Percentiles rank a stretch among this genome's conserved stretches.
These are phyloP conservation scores for Probaryconus sp. DNA, from an alignment of 1,140 invertebrate genomes.

Conservation along the genomic window DNA sequence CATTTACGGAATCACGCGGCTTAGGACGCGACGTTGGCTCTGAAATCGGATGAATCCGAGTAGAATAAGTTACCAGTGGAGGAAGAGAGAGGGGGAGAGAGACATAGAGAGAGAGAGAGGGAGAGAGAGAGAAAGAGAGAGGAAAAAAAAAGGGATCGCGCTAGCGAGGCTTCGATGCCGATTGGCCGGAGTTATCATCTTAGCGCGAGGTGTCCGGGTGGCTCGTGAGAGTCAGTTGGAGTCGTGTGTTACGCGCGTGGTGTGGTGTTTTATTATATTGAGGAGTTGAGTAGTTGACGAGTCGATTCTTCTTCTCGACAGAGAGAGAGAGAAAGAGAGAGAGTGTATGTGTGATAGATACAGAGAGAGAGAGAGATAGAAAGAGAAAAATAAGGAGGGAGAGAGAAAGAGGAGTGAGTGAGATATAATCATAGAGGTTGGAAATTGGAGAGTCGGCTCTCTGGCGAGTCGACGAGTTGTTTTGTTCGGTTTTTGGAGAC, in stretches of 20 bases:
- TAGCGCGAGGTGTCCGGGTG: constrained; percentile 28
- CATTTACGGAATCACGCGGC: constrained; percentile 77
- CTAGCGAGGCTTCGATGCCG: constrained; percentile 48
- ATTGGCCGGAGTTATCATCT: constrained; percentile 24
- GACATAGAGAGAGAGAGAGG: constrained; percentile 5
- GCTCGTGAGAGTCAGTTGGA: constrained; percentile 7
- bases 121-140: constrained; percentile 22
- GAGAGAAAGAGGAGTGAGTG: constrained; percentile 16
- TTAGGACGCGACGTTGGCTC: constrained; percentile 73
- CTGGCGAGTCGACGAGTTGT: constrained; percentile 15
- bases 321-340: constrained; percentile 7
- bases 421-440: too few relatives aligned
- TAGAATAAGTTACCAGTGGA: constrained; percentile 10
- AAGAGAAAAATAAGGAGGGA: not conserved
- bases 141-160: constrained; percentile 44
- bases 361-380: constrained; percentile 4
- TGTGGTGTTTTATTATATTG: too few relatives aligned
- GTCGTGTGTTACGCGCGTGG: not conserved
- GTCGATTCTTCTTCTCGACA: constrained; percentile 53
- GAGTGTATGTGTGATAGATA: not conserved
- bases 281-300: constrained; percentile 4
- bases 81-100: constrained; percentile 18
- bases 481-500: constrained; percentile 44
- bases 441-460: too few relatives aligned
- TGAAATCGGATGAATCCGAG: constrained; percentile 48